Evolutionary conservation across 2,888 invertebrate species (phyloP), one percentile per base, ranked within the genome.

Genomic region (Podotricha telesiphe): DNA sequence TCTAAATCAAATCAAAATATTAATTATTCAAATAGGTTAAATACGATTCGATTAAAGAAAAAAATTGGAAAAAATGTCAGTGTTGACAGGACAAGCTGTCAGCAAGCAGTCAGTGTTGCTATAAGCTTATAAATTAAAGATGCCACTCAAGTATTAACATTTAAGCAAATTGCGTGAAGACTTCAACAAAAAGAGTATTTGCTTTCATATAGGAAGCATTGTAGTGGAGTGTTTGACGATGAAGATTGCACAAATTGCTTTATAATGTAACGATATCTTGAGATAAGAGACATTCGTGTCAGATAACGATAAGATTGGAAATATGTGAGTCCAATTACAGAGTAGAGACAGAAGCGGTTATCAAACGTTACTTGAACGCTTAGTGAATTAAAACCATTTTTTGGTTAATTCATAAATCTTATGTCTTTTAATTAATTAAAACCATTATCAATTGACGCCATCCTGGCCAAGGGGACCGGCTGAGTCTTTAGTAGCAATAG

Each of bases 251-350:
- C 50, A 72, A 72, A 72, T 72, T 69, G 62, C 56, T 69, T 72
- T 72, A 72, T 69, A 72, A 72, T 72, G 65, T 67, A 51, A 34
- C 65, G 50, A 67, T 72, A 69, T 69, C 69, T 65, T 50, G 5
- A 72, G 72, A 72, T 72, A 69, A 51, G 55, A 13, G 50, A 61
- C 20, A 58, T 20, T 59, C 51, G 19, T 37, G 62, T 56, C 22
- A n/a, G 65, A 65, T 62, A 65, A 53, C 34, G 68, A 65, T 65
- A 65, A 68, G 19, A 45, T 51, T 51, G 48, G 22, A 17, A 7
- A 59, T 55, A n/a, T 40, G 28, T 15, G 17, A 17, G 50, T 45
- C 40, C 13, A 20, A 19, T 8, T n/a, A n/a, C n/a, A n/a, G 34
- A 48, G 0, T 62, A 40, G 34, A 37, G 47, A 62, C 34, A 62